These are phyloP conservation scores for Takifugu rubripes DNA, from an alignment of 2,797 vertebrate species.

Conservation along the genomic window DNA sequence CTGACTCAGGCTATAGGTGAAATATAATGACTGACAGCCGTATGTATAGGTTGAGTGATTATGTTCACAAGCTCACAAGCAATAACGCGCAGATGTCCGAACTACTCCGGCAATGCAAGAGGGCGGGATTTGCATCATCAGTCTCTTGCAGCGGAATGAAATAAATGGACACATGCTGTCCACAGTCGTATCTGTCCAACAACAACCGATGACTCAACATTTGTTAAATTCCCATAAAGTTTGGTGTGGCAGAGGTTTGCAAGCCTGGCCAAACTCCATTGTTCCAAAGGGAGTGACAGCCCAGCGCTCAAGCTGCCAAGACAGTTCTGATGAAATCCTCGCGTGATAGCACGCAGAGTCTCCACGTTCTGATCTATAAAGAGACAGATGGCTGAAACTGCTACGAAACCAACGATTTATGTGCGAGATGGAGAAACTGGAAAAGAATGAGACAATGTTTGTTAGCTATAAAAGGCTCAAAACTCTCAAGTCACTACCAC, in stretches of 20 bases:
- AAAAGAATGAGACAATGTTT: neutral
- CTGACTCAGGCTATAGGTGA: too few relatives aligned
- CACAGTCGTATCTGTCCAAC: too few relatives aligned
- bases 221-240: neutral
- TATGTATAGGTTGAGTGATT: too few relatives aligned
- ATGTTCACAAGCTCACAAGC: too few relatives aligned
- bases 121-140: too few relatives aligned
- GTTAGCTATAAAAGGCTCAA: neutral
- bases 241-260: neutral
- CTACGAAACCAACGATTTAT: neutral
- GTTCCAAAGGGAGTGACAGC: neutral
- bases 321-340: neutral
- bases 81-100: too few relatives aligned
- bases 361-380: neutral
- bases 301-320: neutral
- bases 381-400: neutral
- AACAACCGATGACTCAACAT: neutral
- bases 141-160: too few relatives aligned
- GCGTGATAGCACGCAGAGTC: neutral
- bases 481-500: neutral
- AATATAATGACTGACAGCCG: too few relatives aligned
- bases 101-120: too few relatives aligned
- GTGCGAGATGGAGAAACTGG: neutral
- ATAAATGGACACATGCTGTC: too few relatives aligned
- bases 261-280: neutral